These are phyloP conservation scores for Eupithecia vulgata DNA, from an alignment of 2,888 invertebrate genomes.

Conservation along the genomic window DNA sequence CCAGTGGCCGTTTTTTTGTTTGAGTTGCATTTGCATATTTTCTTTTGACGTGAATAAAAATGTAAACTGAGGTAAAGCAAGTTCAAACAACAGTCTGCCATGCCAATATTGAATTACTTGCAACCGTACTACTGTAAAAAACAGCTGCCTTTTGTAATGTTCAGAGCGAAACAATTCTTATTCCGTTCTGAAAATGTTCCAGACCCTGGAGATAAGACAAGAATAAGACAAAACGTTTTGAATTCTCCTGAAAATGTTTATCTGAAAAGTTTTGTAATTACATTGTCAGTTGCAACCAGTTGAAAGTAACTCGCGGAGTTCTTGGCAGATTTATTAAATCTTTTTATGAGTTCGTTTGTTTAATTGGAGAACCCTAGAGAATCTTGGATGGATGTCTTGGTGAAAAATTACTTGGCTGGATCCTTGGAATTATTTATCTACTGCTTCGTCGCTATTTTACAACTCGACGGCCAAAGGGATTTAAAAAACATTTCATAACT, in stretches of 20 bases:
- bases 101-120: not conserved
- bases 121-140: not conserved
- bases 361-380: constrained; percentile 54
- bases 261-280: constrained; percentile 20
- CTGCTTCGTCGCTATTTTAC: not conserved
- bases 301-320: constrained; percentile 33
- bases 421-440: not conserved
- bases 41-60: constrained; percentile 11
- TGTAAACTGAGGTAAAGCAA: constrained; percentile 1
- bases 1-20: constrained; percentile 27
- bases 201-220: constrained; percentile 5
- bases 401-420: constrained; percentile 18
- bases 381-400: constrained; percentile 42
- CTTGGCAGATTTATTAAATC: constrained; percentile 46
- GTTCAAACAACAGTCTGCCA: not conserved
- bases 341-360: constrained; percentile 47
- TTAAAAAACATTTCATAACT: not conserved
- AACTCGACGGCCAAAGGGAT: not conserved
- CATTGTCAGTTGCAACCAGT: constrained; percentile 13
- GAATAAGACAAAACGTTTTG: constrained; percentile 6
- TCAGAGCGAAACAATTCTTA: not conserved
- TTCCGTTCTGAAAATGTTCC: not conserved
- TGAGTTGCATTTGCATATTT: constrained; percentile 8
- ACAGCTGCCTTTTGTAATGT: not conserved
- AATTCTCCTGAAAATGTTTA: constrained; percentile 4